Base-by-base conservation (phyloP, 1,140 invertebrate species). In the Leptoteleia sp. region DNA sequence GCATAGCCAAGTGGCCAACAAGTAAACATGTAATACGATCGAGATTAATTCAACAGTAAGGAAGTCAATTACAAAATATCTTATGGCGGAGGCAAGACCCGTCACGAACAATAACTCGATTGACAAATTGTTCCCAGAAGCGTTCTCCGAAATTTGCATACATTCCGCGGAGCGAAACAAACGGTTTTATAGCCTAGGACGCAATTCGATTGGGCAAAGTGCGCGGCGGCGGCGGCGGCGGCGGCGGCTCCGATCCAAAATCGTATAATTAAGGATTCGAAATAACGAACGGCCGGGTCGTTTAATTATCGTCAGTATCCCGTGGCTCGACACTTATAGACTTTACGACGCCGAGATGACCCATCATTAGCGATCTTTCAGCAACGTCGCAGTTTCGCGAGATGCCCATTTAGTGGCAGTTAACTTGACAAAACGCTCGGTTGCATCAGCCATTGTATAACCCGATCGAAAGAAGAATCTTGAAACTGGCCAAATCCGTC, bases 371-470 rank as follows among this genome's bases (percentile, higher is more conserved):
- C 11, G 61, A 67, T 75, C 71, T 75, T 75, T 67, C 12, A 75
- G 45, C 61, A 75, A 65, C 33, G 15, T 42, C 17, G 22, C 8
- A 55, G 42, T 47, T 54, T 73, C 45, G 42, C 48, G 54, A 59
- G 42, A 48, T 64, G 35, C 22, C 71, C 71, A 65, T 76, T 68
- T 57, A 76, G 27, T 48, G 42, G 40, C 22, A 70, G 65, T 70
- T 70, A 65, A 65, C 65, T 65, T 68, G 57, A 70, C 57, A 77
- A 70, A 70, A 70, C 40, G 37, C 29, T 31, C 8, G 12, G 15
- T 76, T 77, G 65, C 65, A 45, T 73, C 75, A 65, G 43, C 43
- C 37, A 77, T 65, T 70, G 65, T 70, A 71, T 76, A 70, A 76
- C 52, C 37, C 43, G 31, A 65, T 54, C 52, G 35, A 61, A 61